These are phyloP conservation scores for Bombus confusus DNA, from an alignment of 1,140 invertebrate genomes.

Conservation along the genomic window DNA sequence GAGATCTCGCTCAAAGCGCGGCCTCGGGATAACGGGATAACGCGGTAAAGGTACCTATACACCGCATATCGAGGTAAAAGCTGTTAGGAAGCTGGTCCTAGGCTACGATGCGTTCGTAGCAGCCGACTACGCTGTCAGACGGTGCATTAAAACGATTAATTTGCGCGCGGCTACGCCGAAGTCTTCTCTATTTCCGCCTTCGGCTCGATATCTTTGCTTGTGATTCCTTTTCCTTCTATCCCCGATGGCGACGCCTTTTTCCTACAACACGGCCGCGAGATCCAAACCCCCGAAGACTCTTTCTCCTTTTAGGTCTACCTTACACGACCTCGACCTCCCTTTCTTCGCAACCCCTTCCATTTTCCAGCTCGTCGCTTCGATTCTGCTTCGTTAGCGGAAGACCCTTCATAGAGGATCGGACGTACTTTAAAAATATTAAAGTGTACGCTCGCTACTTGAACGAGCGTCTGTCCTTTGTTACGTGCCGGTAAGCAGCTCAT, in stretches of 20 bases:
- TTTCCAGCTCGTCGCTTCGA: constrained; percentile 56
- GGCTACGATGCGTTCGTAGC: constrained; percentile 24
- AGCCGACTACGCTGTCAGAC: constrained; percentile 22
- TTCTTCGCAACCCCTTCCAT: constrained; percentile 55
- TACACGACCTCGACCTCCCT: neutral
- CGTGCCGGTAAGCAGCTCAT: constrained; percentile 52
- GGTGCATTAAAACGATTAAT: constrained; percentile 67
- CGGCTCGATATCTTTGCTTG: constrained; percentile 43
- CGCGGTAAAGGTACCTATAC: constrained; percentile 7
- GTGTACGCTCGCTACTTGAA: constrained; percentile 40
- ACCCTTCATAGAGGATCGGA: constrained; percentile 55
- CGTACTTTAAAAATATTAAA: constrained; percentile 68
- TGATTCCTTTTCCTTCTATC: constrained; percentile 22
- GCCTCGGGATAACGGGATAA: constrained; percentile 30
- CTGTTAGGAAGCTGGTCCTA: constrained; percentile 4
- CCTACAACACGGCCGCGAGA: neutral
- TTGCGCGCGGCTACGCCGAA: constrained; percentile 35
- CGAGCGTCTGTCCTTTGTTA: constrained; percentile 57
- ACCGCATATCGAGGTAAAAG: neutral
- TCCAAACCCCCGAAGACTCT: constrained; percentile 29
- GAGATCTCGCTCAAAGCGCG: constrained; percentile 8
- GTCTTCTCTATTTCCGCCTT: constrained; percentile 48
- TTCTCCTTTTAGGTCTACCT: neutral
- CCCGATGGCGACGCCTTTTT: constrained; percentile 23
- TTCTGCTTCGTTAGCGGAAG: constrained; percentile 66